Base-by-base conservation (phyloP, 2,888 invertebrate species). In the Scaptomyza parva region DNA sequence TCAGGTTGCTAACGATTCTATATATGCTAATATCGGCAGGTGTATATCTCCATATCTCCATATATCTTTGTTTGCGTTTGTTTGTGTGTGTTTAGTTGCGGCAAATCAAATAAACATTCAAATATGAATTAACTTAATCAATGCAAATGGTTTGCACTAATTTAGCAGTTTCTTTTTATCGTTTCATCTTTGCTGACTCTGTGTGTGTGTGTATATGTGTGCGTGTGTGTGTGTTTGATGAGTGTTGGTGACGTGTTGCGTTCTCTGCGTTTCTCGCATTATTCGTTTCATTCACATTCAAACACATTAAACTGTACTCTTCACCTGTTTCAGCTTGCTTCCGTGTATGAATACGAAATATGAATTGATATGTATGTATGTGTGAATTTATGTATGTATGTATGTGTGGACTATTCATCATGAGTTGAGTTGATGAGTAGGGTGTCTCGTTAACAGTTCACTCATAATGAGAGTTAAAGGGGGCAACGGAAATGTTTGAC, bases 131-230 rank as follows among this genome's bases (percentile, higher is more conserved):
- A 76, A 67, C 57, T 74, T 82, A 79, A 86, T 79, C 80, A 82
- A 81, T 86, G 83, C 81, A 83, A 81, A 81, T 86, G 71, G 64
- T 77, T 79, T 86, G 86, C 80, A 86, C 81, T 83, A 83, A 86
- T 86, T 81, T 86, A 64, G 64, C 62, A 57, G 65, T 70, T 64
- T 73, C 50, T 70, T 55, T 55, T 55, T 50, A 54, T 61, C 52
- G 30, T 66, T 51, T 61, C 20, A 30, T 45, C 40, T 18, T 39
- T 48, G 22, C 2, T 3, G 2, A 5, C 2, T 26, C 2, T 26
- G 26, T n/a, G n/a, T n/a, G n/a, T n/a, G n/a, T n/a, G n/a, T 54
- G 22, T 22, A 22, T 55, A 14, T 12, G 40, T 44, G 33, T 8
- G 11, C 11, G 28, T 30, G 12, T 12, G 28, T 30, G 33, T 33